Percentiles rank a stretch among this genome's conserved stretches.
These are phyloP conservation scores for Nowickia ferox DNA, from an alignment of 2,888 invertebrate species.

Conservation along the genomic window DNA sequence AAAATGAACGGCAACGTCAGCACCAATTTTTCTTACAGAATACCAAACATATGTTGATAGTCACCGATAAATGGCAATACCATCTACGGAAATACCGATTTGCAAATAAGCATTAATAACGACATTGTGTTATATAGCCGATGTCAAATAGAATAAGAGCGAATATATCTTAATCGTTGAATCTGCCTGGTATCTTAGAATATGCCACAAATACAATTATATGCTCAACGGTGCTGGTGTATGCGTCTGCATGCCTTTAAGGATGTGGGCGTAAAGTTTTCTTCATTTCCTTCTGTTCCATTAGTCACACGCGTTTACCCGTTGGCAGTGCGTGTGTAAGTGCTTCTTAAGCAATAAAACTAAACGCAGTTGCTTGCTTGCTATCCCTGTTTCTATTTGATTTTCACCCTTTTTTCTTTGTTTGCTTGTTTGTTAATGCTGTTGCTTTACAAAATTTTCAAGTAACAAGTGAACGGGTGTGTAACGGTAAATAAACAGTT, in stretches of 20 bases:
- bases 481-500: conserved; percentile 63
- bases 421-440: background rate
- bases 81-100: too few species aligned
- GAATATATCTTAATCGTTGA: too few species aligned
- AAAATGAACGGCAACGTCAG: too few species aligned
- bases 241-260: conserved; percentile 13
- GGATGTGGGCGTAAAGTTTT: conserved; percentile 46
- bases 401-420: background rate
- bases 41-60: too few species aligned
- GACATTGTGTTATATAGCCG: too few species aligned
- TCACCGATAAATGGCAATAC: too few species aligned
- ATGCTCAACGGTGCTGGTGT: conserved; percentile 54
- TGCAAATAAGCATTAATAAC: too few species aligned
- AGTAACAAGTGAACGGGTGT: conserved; percentile 73
- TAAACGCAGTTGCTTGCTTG: background rate
- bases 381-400: background rate
- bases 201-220: conserved; percentile 18
- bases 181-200: too few species aligned
- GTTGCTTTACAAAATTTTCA: conserved; percentile 36
- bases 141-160: too few species aligned
- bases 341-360: conserved; percentile 37
- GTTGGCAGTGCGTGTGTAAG: background rate
- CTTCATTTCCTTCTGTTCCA: background rate
- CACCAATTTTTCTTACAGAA: too few species aligned
- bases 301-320: conserved; percentile 35